Conservation (phyloP, 2,113 vertebrate genomes). For the Eolophus roseicapilla region DNA sequence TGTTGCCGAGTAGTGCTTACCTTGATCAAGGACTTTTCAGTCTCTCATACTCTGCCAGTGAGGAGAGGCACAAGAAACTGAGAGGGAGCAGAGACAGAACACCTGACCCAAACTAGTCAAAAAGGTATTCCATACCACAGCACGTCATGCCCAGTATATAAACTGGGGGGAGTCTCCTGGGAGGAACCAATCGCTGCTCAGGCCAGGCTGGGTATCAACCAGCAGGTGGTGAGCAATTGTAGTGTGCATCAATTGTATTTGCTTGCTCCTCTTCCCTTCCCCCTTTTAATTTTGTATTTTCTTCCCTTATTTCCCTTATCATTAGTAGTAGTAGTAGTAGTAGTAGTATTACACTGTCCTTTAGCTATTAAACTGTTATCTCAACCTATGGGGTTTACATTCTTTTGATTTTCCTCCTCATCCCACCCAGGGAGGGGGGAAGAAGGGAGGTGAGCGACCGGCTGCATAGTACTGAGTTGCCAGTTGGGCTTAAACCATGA, state of each 20-base stretch:
- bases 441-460: neutral
- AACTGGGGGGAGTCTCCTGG: neutral
- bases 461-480: neutral
- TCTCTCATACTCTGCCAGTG: neutral
- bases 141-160: neutral
- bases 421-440: neutral
- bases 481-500: neutral
- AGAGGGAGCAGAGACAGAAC: neutral
- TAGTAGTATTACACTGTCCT: neutral
- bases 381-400: neutral
- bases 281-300: neutral
- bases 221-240: neutral
- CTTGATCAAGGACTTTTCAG: neutral
- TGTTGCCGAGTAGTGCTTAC: neutral
- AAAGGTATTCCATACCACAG: neutral
- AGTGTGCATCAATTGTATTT: neutral
- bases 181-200: neutral
- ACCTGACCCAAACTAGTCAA: neutral
- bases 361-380: neutral
- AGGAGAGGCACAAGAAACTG: neutral
- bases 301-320: neutral
- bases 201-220: neutral
- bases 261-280: neutral
- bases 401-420: neutral
- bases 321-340: neutral